Evolutionary conservation across 2,113 vertebrate species (phyloP).

Genomic region (Ciconia stormi): DNA sequence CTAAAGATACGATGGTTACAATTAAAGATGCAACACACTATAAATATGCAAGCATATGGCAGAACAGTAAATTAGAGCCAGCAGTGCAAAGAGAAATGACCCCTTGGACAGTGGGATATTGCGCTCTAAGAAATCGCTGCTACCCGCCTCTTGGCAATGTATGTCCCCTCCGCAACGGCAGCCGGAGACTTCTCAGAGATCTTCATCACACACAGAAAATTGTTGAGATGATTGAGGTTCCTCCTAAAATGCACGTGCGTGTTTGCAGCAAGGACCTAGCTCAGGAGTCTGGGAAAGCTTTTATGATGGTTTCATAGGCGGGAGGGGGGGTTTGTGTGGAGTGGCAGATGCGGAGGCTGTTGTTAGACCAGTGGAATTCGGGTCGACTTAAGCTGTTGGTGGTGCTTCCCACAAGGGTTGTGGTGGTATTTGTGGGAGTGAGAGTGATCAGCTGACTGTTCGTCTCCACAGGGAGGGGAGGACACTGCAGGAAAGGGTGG

Average conservation of each 20-base stretch:
- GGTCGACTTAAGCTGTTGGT: conserved; percentile 74
- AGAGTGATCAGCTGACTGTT: conserved; percentile 87
- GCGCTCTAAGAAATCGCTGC: neutral
- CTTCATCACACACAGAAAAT: neutral
- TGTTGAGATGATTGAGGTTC: neutral
- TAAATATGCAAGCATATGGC: neutral
- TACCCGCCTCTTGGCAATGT: neutral
- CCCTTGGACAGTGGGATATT: neutral
- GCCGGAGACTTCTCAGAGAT: neutral
- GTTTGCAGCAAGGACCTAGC: neutral
- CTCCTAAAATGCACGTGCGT: neutral
- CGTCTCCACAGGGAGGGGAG: conserved; percentile 85
- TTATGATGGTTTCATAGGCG: conserved; percentile 92
- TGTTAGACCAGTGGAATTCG: conserved; percentile 89
- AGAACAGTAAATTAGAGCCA: neutral
- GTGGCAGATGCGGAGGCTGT: conserved; percentile 76
- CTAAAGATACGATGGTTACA: neutral
- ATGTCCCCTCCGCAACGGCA: neutral
- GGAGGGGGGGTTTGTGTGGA: conserved; percentile 87
- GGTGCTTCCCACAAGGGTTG: conserved; percentile 54
- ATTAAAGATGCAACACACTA: neutral
- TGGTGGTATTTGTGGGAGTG: conserved; percentile 76
- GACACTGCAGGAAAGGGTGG: conserved; percentile 91
- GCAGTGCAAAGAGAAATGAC: neutral
- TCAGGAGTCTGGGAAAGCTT: conserved; percentile 90